Conservation (phyloP, 2,888 invertebrate species). For the Oxystoma pomonae region DNA sequence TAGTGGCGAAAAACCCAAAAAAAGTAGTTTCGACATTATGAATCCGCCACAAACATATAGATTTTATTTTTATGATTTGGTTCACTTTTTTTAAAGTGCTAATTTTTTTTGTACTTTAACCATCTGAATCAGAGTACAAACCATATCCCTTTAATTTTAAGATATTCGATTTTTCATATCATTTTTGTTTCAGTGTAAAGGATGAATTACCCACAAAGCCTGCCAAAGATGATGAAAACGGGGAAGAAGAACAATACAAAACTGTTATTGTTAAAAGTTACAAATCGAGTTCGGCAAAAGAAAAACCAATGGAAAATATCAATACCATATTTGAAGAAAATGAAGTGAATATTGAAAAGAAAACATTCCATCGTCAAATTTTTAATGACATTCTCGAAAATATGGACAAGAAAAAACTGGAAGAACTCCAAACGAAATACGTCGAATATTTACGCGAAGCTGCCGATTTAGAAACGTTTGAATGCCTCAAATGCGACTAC, state of each 20-base stretch:
- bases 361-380: neutral
- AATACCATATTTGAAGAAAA: neutral
- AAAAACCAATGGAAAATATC: neutral
- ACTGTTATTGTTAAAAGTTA: neutral
- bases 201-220: too few species aligned
- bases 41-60: too few species aligned
- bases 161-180: too few species aligned
- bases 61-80: too few species aligned
- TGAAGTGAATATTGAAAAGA: neutral
- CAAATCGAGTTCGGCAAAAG: neutral
- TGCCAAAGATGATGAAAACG: neutral
- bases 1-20: too few species aligned
- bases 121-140: too few species aligned
- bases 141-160: too few species aligned
- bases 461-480: neutral
- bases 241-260: neutral
- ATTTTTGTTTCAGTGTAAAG: too few species aligned
- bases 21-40: too few species aligned
- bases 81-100: too few species aligned
- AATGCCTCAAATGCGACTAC: neutral
- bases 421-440: neutral
- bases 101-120: too few species aligned
- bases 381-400: neutral
- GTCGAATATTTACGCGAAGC: neutral
- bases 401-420: neutral